Evolutionary conservation across 2,113 vertebrate species (phyloP), one percentile per base, ranked within the genome.

Genomic region (Dasypus novemcinctus): DNA sequence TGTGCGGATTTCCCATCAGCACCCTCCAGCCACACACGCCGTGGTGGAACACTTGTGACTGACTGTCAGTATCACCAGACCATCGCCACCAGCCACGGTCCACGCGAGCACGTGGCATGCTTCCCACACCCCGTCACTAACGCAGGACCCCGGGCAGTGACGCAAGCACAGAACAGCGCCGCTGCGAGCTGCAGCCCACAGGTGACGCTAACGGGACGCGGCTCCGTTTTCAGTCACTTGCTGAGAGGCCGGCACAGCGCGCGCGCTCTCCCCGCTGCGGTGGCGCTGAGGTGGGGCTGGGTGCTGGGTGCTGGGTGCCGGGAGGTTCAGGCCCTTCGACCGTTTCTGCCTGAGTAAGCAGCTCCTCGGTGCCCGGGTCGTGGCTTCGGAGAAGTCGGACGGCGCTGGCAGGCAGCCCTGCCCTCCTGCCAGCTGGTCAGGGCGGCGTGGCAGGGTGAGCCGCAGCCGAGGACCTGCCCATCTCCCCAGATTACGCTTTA

Each of bases 281-380:
- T 43, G 14, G n/a, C 41, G 90, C 1, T 66, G 36, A 63, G 79
- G 52, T 6, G 33, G 4, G 63, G 72, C 20, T 78, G 7, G 3
- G 8, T 2, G 46, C 21, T 78, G 7, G 3, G 8, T 2, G 46
- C 21, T 12, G 2, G 29, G 31, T 81, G 29, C 38, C 36, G 8
- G 0, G 18, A 66, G 0, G 7, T 6, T 23, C 13, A 33, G 46
- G 17, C 15, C 31, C 31, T 66, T 52, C 21, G 8, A 4, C 43
- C 17, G 59, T 29, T 43, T 2, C 49, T 2, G 41, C n/a, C 71
- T 14, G 36, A 66, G 78, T 41, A 1, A 9, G 21, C 1, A 72
- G n/a, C n/a, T n/a, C n/a, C n/a, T n/a, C n/a, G n/a, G n/a, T 11
- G 75, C 69, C 86, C 33, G 25, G 20, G 63, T 78, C 61, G 33